phyloP scores from a whole-genome alignment of 1,140 invertebrate genomes.

The Belonocnema kinseyi region DNA sequence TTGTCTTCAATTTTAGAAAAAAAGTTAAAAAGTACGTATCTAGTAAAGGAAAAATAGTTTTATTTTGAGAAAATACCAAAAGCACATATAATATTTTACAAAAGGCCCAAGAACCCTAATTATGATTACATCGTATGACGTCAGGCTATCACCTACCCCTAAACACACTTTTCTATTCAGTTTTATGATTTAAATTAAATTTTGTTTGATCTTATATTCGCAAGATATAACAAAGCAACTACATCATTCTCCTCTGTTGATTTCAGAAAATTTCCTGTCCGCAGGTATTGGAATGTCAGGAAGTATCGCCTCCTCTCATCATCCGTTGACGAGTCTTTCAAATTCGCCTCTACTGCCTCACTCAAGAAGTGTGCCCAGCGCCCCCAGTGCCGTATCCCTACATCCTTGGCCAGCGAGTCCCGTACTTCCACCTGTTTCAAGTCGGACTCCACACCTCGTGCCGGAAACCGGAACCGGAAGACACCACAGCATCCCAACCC shows the following conservation, averaged over 20 bases:
- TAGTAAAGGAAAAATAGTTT: too few relatives aligned
- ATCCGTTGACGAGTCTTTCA: slow-evolving; percentile 66
- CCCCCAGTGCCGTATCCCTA: slow-evolving; percentile 71
- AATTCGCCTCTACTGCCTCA: slow-evolving; percentile 78
- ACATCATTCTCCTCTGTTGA: neutral
- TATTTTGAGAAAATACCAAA: too few relatives aligned
- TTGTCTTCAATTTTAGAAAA: too few relatives aligned
- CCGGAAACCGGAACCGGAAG: slow-evolving; percentile 79
- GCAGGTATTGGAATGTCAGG: slow-evolving; percentile 63
- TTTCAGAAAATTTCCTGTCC: slow-evolving; percentile 42
- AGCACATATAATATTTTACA: too few relatives aligned
- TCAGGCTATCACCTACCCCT: too few relatives aligned
- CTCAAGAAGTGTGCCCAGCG: slow-evolving; percentile 76
- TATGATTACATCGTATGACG: too few relatives aligned
- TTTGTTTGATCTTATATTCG: neutral
- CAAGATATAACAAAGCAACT: neutral
- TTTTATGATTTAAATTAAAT: neutral
- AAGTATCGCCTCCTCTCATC: slow-evolving; percentile 60
- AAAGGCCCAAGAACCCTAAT: too few relatives aligned
- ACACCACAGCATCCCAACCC: slow-evolving; percentile 58
- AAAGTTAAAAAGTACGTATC: too few relatives aligned
- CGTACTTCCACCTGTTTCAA: slow-evolving; percentile 82
- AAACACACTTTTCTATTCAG: too few relatives aligned
- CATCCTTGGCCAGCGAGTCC: slow-evolving; percentile 86
- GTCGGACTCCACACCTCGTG: slow-evolving; percentile 83